Conservation (phyloP, 2,888 invertebrate genomes). For the Athalia rosae region DNA sequence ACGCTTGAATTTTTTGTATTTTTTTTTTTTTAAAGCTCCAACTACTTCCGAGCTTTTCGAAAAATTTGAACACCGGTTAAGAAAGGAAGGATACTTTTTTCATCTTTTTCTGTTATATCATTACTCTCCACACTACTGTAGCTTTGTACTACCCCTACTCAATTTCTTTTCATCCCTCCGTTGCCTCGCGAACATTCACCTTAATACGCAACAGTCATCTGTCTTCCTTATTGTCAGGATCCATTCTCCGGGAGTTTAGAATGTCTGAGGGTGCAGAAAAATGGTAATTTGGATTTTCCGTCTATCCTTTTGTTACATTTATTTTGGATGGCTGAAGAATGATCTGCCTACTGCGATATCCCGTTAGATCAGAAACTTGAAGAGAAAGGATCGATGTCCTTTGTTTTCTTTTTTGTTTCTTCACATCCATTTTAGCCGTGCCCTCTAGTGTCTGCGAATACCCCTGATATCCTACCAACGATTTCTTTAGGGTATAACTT, state of each 20-base stretch:
- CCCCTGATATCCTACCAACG: slow-evolving; percentile 15
- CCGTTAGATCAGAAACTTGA: too few species aligned
- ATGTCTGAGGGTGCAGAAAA: not conserved
- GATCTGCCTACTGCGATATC: too few species aligned
- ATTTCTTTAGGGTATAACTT: not conserved
- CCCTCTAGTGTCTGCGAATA: slow-evolving; percentile 1
- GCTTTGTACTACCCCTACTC: not conserved
- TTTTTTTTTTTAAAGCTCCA: not conserved
- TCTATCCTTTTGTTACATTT: too few species aligned
- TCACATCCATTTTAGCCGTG: not conserved
- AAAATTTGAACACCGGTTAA: not conserved
- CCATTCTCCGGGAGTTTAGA: not conserved
- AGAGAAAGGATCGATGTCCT: too few species aligned
- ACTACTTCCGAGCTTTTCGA: not conserved
- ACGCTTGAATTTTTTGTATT: not conserved
- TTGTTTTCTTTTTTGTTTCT: not conserved
- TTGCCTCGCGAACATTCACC: not conserved
- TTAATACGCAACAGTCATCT: slow-evolving; percentile 32
- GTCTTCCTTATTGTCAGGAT: slow-evolving; percentile 32
- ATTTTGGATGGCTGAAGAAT: too few species aligned
- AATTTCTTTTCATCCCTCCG: not conserved
- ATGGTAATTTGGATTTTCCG: too few species aligned
- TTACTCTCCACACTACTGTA: slow-evolving; percentile 4
- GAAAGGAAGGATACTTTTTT: not conserved
- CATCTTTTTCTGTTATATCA: not conserved